Evolutionary conservation across 2,888 invertebrate species (phyloP).

Genomic region (Acanthopleura granulata): DNA sequence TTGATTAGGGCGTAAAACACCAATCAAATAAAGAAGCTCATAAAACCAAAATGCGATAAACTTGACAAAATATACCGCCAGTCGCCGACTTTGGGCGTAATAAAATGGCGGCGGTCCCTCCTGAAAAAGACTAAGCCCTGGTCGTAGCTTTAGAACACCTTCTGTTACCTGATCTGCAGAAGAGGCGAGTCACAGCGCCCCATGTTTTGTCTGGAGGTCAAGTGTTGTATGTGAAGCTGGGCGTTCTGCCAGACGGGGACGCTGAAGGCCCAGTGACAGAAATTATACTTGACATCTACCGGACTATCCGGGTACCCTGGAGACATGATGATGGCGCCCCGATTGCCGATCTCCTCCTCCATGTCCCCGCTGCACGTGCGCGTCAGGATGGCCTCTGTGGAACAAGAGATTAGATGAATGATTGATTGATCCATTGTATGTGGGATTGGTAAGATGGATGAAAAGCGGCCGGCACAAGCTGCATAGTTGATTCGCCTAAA

Average conservation of each 20-base stretch:
- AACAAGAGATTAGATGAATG: not conserved
- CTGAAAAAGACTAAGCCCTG: too few species aligned
- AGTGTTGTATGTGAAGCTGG: not conserved
- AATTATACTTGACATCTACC: slow-evolving; percentile 9
- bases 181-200: slow-evolving; percentile 9
- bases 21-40: too few species aligned
- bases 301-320: slow-evolving; percentile 15
- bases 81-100: too few species aligned
- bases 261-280: slow-evolving; percentile 9
- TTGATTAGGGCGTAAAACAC: too few species aligned
- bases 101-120: too few species aligned
- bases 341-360: slow-evolving; percentile 1
- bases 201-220: slow-evolving; percentile 9
- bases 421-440: too few species aligned
- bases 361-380: slow-evolving; percentile 11
- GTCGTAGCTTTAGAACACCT: too few species aligned
- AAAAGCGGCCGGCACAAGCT: too few species aligned
- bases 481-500: too few species aligned
- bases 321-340: slow-evolving; percentile 7
- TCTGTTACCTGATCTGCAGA: slow-evolving; percentile 10
- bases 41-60: too few species aligned
- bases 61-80: too few species aligned
- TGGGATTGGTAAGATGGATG: too few species aligned
- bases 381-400: slow-evolving; percentile 10
- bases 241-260: slow-evolving; percentile 18